phyloP scores from a whole-genome alignment of 2,113 vertebrate species.

The Struthio camelus region DNA sequence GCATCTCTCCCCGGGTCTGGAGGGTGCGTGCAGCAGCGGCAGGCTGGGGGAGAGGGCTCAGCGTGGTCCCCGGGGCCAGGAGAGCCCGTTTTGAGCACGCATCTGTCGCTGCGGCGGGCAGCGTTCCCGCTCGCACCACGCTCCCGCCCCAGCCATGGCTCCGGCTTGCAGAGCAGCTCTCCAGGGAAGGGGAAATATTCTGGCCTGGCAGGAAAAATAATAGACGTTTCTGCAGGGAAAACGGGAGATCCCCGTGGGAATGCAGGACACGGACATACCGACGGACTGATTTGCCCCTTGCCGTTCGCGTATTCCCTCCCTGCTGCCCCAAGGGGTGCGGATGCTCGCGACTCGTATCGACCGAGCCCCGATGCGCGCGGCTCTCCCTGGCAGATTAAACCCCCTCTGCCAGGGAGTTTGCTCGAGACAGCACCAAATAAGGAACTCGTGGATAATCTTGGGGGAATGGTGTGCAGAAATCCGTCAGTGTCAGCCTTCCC shows the following conservation, averaged over 20 bases:
- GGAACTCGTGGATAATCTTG: neutral
- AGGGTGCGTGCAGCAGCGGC: too few species aligned
- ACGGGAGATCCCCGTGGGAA: neutral
- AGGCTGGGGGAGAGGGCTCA: too few species aligned
- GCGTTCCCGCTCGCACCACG: too few species aligned
- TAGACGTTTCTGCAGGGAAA: neutral
- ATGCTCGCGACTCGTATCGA: neutral
- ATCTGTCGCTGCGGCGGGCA: too few species aligned
- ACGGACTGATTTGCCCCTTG: neutral
- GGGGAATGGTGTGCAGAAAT: neutral
- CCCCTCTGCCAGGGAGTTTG: neutral
- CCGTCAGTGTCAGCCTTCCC: neutral
- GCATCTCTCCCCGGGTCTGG: too few species aligned
- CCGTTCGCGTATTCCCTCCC: accelerated
- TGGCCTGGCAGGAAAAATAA: too few species aligned
- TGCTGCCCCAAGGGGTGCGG: accelerated
- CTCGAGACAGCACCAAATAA: slow-evolving; percentile 22
- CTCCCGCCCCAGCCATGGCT: too few species aligned
- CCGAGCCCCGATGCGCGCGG: neutral
- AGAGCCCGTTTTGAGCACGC: too few species aligned
- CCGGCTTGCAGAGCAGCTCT: too few species aligned
- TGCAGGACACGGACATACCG: accelerated
- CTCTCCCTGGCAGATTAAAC: neutral
- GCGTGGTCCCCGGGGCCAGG: too few species aligned
- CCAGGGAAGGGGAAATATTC: too few species aligned